Evolutionary conservation across 53 echinoderm and acorn worm genomes (phyloP), one percentile per base, ranked within the genome.

Genomic region (Paracentrotus lividus): DNA sequence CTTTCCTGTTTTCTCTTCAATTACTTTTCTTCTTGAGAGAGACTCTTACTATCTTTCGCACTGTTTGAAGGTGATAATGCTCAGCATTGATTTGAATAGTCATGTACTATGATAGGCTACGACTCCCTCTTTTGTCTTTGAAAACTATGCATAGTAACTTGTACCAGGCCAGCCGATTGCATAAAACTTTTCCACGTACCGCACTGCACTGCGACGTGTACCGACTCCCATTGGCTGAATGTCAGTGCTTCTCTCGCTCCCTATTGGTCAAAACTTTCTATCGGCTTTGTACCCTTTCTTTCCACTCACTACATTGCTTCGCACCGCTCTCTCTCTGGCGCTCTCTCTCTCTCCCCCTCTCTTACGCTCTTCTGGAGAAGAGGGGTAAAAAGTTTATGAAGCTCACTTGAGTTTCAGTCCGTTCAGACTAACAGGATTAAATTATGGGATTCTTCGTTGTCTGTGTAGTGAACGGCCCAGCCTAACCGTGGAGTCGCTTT

Each of bases 201-300:
- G 3, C 8, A 10, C 49, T 9, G n/a, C n/a, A 18, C 40, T 18
- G 13, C 44, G n/a, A 26, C 1, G 3, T 78, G 6, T n/a, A 45
- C 26, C 26, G 3, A 45, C 26, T 47, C 81, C 81, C 3, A 81
- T 81, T 81, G 24, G 81, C 49, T 81, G 81, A 81, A 81, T 45
- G 42, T 47, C 81, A 20, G 12, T n/a, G 23, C 81, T 7, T 9
- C 18, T 81, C 81, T 81, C 2, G 47, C 47, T 7, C 47, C 81
- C 26, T 6, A 81, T 81, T 81, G 81, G 81, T 81, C 81, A 24
- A 20, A 81, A 81, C 81, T 81, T 81, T 81, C 44, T 12, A 18
- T 1, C 9, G 26, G 26, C 47, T 81, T 81, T 1, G 76, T 23
- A 42, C 76, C 18, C 76, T 76, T 31, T 32, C 38, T 42, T 21